Evolutionary conservation across 1,140 invertebrate species (phyloP).

Genomic region (Drosophila azteca): DNA sequence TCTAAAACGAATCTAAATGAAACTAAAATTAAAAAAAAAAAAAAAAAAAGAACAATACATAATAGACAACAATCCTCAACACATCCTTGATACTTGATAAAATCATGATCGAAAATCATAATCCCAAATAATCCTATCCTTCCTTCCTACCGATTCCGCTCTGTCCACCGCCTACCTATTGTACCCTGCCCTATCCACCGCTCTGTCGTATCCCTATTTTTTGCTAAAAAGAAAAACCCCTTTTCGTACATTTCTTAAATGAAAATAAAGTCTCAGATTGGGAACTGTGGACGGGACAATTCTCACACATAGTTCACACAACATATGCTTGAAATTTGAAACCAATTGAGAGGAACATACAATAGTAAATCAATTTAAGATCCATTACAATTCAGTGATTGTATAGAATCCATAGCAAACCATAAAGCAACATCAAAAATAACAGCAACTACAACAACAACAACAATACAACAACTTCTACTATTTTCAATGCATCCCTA

Average conservation of each 20-base stretch:
- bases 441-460: conserved; percentile 44
- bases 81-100: conserved; percentile 63
- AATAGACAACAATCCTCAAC: conserved; percentile 69
- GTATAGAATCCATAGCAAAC: conserved; percentile 64
- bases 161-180: conserved; percentile 39
- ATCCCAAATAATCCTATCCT: conserved; percentile 58
- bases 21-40: conserved; percentile 45
- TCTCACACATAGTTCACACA: conserved; percentile 84
- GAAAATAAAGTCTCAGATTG: conserved; percentile 84
- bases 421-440: conserved; percentile 17
- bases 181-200: conserved; percentile 40
- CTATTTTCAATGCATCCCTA: conserved; percentile 53
- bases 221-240: conserved; percentile 47
- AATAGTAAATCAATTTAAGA: conserved; percentile 48
- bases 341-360: conserved; percentile 35
- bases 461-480: conserved; percentile 45
- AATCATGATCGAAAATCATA: conserved; percentile 49
- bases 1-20: conserved; percentile 33
- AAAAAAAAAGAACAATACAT: conserved; percentile 44
- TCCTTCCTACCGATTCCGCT: conserved; percentile 39
- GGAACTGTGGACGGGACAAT: conserved; percentile 85
- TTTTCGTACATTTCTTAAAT: conserved; percentile 67
- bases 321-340: conserved; percentile 73
- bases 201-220: conserved; percentile 65
- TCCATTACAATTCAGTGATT: conserved; percentile 50